Percentiles rank a stretch among this genome's conserved stretches.
These are phyloP conservation scores for Camponotus fellah DNA, from an alignment of 2,888 invertebrate genomes.

Conservation along the genomic window DNA sequence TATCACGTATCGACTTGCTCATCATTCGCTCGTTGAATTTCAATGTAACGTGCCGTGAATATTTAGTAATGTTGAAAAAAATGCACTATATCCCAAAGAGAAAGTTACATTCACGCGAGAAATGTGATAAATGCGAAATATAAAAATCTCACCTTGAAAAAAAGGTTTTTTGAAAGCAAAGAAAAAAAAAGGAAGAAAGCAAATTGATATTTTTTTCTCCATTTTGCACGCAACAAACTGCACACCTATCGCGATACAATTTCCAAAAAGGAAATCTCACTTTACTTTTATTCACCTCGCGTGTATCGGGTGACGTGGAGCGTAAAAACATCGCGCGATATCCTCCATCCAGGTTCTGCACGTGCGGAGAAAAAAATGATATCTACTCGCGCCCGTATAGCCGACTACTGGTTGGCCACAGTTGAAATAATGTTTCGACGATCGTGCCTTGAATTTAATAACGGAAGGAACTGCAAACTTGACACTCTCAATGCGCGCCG, in stretches of 20 bases:
- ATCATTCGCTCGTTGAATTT: slow-evolving; percentile 50
- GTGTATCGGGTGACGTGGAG: slow-evolving; percentile 70
- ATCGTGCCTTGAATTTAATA: slow-evolving; percentile 68
- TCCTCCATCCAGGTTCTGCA: slow-evolving; percentile 56
- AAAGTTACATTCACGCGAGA: background rate
- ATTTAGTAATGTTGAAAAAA: slow-evolving; percentile 28
- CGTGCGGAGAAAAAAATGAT: slow-evolving; percentile 65
- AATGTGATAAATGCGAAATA: slow-evolving; percentile 6
- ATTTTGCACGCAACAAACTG: slow-evolving; percentile 75
- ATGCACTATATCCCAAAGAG: slow-evolving; percentile 15
- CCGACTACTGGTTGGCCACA: slow-evolving; percentile 35
- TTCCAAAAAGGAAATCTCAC: slow-evolving; percentile 78
- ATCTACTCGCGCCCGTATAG: slow-evolving; percentile 48
- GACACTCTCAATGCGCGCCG: slow-evolving; percentile 12
- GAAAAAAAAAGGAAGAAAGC: background rate
- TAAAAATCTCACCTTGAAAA: background rate
- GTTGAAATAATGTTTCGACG: slow-evolving; percentile 53
- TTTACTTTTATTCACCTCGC: slow-evolving; percentile 60
- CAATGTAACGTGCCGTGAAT: slow-evolving; percentile 38
- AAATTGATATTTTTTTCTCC: slow-evolving; percentile 3
- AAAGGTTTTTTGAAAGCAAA: background rate
- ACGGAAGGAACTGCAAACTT: slow-evolving; percentile 35
- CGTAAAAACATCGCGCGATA: slow-evolving; percentile 73
- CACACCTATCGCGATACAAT: slow-evolving; percentile 71
- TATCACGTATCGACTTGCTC: slow-evolving; percentile 51